Evolutionary conservation across 1,140 invertebrate genomes (phyloP), one percentile per base, ranked within the genome.

Genomic region (Belonocnema kinseyi): DNA sequence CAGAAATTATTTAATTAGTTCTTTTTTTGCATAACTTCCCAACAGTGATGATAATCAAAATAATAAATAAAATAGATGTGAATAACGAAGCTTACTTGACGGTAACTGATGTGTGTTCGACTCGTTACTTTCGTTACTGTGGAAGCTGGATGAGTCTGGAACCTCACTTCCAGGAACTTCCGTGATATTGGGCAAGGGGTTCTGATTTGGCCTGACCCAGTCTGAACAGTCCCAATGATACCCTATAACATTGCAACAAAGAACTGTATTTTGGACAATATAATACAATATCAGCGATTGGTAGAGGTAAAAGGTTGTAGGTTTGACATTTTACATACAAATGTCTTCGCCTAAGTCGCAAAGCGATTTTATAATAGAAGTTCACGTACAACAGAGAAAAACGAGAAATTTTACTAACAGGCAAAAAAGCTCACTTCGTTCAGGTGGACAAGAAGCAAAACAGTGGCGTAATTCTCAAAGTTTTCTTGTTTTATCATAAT

Each of bases 191-290:
- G 97, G 96, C 83, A 98, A 92, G 77, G 96, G 95, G 88, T 95
- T 94, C 91, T 96, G 95, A 89, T 94, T 95, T 84, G 94, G 94
- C 76, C 95, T 94, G 80, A 96, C 95, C 97, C 97, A 98, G 93
- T 98, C 97, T 81, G 97, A 98, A 89, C 97, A 98, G 92, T 98
- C 97, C 97, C 97, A 98, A 92, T 98, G 97, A 92, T 98, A 98
- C 89, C 95, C 96, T 94, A 89, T 91, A 92, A 85, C 80, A 89
- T 90, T 86, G 83, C 83, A 89, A 83, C 85, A 83, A 86, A 87
- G 82, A 83, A 85, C 82, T 89, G 85, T 89, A 90, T 77, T 88
- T 82, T 73, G 81, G 40, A 46, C 40, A 46, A 11, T 46, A 46
- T 46, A 46, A 1, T 46, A 46, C 10, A 46, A 10, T 46, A 46